Percentiles rank a stretch among this genome's conserved stretches.
Conservation (phyloP, 2,797 vertebrate species). For the Acanthopagrus latus region DNA sequence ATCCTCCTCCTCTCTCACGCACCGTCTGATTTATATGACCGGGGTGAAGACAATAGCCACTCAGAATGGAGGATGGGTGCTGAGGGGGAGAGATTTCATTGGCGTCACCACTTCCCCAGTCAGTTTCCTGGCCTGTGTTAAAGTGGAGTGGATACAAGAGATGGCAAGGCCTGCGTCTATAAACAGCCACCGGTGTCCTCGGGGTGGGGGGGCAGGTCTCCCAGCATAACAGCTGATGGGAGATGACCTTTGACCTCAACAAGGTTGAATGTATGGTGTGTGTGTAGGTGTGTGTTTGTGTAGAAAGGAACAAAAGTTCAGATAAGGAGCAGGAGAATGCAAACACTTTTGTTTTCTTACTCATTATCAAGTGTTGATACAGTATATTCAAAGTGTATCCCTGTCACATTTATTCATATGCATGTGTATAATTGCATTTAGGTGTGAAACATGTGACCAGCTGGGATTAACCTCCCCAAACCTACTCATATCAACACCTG, state of each 20-base stretch:
- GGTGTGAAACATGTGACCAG: neutral
- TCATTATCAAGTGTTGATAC: neutral
- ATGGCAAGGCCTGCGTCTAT: slow-evolving; percentile 38
- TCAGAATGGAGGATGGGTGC: slow-evolving; percentile 58
- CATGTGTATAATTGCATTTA: neutral
- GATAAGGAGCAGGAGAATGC: neutral
- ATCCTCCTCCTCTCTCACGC: slow-evolving; percentile 55
- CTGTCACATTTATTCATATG: neutral
- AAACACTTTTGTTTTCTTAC: neutral
- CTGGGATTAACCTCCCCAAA: too few species aligned
- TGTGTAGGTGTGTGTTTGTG: slow-evolving; percentile 12
- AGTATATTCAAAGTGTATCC: neutral
- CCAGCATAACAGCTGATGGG: slow-evolving; percentile 47
- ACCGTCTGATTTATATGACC: slow-evolving; percentile 76
- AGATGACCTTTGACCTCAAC: slow-evolving; percentile 56
- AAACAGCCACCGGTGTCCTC: slow-evolving; percentile 55
- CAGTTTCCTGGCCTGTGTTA: slow-evolving; percentile 37
- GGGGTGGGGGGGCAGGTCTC: slow-evolving; percentile 46
- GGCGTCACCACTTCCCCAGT: slow-evolving; percentile 54
- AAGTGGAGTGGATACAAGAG: slow-evolving; percentile 37
- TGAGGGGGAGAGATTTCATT: slow-evolving; percentile 60
- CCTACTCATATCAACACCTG: too few species aligned
- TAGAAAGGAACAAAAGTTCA: neutral
- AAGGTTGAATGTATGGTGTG: slow-evolving; percentile 5
- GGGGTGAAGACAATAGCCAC: slow-evolving; percentile 74